Evolutionary conservation across 2,797 vertebrate genomes (phyloP).

Genomic region (Somateria mollissima): DNA sequence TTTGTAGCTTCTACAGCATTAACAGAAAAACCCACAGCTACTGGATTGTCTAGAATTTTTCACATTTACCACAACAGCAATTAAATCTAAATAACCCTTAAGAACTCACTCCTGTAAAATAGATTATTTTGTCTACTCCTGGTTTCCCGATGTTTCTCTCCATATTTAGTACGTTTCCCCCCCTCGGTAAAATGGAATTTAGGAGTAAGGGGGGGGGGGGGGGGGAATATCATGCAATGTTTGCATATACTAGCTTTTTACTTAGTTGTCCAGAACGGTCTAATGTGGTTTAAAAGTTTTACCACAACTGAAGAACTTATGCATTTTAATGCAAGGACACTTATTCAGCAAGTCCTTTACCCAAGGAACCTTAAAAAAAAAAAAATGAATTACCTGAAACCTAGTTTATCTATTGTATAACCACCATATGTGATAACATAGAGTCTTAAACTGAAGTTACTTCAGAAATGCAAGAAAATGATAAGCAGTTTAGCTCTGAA

Average conservation of each 20-base stretch:
- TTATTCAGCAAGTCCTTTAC: neutral
- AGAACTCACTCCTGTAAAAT: neutral
- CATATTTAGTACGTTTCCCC: neutral
- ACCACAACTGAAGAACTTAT: accelerated
- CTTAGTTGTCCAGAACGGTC: neutral
- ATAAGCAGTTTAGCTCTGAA: neutral
- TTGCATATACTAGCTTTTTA: neutral
- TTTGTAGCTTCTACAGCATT: neutral
- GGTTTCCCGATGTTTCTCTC: neutral
- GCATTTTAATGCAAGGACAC: neutral
- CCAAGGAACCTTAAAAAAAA: neutral
- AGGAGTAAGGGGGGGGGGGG: neutral
- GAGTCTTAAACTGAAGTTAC: neutral
- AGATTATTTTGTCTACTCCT: neutral
- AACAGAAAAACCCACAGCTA: neutral
- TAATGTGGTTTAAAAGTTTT: neutral
- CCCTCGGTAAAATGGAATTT: neutral
- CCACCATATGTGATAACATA: accelerated
- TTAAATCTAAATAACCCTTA: neutral
- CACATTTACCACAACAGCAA: neutral
- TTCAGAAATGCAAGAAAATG: neutral
- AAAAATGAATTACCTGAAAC: neutral
- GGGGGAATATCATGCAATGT: accelerated
- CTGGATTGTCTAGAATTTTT: neutral
- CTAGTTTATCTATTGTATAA: neutral